These are phyloP conservation scores for Pentamera pediparva DNA, from an alignment of 53 echinoderm and acorn worm species.

Conservation along the genomic window DNA sequence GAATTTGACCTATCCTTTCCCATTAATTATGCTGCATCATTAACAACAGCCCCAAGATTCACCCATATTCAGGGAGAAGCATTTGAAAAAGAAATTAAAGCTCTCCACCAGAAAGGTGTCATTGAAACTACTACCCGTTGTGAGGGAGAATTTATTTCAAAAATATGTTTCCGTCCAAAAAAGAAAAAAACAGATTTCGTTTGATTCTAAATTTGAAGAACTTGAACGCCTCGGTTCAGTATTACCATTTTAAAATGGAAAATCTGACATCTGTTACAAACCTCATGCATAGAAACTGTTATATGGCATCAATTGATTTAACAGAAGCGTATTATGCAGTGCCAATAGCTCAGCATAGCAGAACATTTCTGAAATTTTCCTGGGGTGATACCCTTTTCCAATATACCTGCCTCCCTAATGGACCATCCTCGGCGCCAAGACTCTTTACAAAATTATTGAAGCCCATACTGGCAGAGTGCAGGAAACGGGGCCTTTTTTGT, in stretches of 20 bases:
- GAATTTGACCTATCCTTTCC: too few relatives aligned
- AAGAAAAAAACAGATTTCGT: conserved; percentile 41
- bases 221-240: conserved; percentile 43
- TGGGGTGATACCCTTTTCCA: conserved; percentile 25
- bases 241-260: conserved; percentile 60
- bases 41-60: too few relatives aligned
- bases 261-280: conserved; percentile 24
- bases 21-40: too few relatives aligned
- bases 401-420: conserved; percentile 46
- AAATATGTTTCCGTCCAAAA: conserved; percentile 30
- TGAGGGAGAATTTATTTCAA: conserved; percentile 36
- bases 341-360: conserved; percentile 9
- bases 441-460: conserved; percentile 45
- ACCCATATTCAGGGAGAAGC: too few relatives aligned
- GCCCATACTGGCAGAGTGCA: conserved; percentile 16
- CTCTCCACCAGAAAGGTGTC: conserved; percentile 5
- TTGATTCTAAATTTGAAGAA: conserved; percentile 42
- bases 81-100: conserved; percentile 7
- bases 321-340: conserved; percentile 59
- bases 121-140: background rate
- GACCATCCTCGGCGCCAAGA: conserved; percentile 31
- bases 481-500: background rate
- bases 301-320: too few relatives aligned
- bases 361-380: conserved; percentile 26
- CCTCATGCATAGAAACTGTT: conserved; percentile 35